Base-by-base conservation (phyloP, 2,797 vertebrate species). In the Danio aesculapii region DNA sequence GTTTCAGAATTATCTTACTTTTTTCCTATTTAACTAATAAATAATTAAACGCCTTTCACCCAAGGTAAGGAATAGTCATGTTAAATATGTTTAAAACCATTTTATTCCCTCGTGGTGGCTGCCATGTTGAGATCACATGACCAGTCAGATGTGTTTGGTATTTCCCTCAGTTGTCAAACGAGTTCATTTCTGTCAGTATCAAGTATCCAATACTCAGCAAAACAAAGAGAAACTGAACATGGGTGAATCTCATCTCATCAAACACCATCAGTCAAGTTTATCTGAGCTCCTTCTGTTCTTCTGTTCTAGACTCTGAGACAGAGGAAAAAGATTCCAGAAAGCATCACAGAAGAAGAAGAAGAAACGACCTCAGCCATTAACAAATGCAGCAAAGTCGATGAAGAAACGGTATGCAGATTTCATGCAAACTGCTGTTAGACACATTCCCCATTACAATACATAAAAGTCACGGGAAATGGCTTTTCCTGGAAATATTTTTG, bases 301-400 rank as follows among this genome's bases (percentile, higher is more conserved):
- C 44, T 76, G 2, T 85, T 80, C 8, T 57, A 88, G 87, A 84
- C 83, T 55, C 71, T 86, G 59, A 79, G 83, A 84, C 83, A 74
- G 68, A 84, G 87, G 63, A 84, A 81, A 81, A 87, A 85, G 67
- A 68, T 69, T 2, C 30, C 63, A 46, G 81, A 85, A 41, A 59
- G 43, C 66, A 72, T 59, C 14, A 66, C 30, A 47, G 47, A 75
- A 53, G 74, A 77, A 79, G 84, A 86, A 39, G 85, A 85, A 64
- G 84, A 85, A 21, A 81, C 82, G 47, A 55, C 9, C 5, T 81
- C 79, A 0, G 86, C 44, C 49, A 83, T 87, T 66, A 82, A 71
- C 66, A 87, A 79, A 77, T 88, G 87, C 87, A 85, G 61, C 64
- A 87, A 86, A 86, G 87, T 88, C 1, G 59, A 88, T 9, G 82